Evolutionary conservation across 2,113 vertebrate genomes (phyloP).

Genomic region (Zootoca vivipara): DNA sequence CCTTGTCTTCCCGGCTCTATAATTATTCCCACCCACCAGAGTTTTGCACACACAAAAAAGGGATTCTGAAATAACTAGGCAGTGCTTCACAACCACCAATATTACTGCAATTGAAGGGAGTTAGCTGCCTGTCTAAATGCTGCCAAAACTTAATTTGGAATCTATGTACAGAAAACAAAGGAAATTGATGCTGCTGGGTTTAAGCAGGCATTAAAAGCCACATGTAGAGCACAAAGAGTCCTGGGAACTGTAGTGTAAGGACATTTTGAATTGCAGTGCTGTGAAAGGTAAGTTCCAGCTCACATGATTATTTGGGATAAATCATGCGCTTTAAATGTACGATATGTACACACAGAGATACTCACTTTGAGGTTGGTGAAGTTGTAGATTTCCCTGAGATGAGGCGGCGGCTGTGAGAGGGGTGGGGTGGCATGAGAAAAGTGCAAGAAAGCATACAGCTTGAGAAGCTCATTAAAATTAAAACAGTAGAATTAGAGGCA

Average conservation of each 20-base stretch:
- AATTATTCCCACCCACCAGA: background rate
- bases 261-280: no score
- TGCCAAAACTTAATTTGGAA: rapidly evolving
- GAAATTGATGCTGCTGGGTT: background rate
- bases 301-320: no score
- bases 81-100: background rate
- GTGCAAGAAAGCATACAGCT: rapidly evolving
- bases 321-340: no score
- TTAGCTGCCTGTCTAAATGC: background rate
- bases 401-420: background rate
- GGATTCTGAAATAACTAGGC: background rate
- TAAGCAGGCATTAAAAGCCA: no score
- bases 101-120: background rate
- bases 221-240: no score
- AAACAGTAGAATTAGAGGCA: background rate
- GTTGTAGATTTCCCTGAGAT: background rate
- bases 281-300: no score
- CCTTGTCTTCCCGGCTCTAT: conserved; percentile 1
- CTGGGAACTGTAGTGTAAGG: no score
- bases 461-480: background rate
- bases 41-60: background rate
- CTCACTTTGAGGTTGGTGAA: background rate
- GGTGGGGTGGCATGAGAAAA: background rate
- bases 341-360: background rate
- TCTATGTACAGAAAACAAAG: background rate